Conservation (phyloP, 2,888 invertebrate species). For the Drosophila kambysellisi region DNA sequence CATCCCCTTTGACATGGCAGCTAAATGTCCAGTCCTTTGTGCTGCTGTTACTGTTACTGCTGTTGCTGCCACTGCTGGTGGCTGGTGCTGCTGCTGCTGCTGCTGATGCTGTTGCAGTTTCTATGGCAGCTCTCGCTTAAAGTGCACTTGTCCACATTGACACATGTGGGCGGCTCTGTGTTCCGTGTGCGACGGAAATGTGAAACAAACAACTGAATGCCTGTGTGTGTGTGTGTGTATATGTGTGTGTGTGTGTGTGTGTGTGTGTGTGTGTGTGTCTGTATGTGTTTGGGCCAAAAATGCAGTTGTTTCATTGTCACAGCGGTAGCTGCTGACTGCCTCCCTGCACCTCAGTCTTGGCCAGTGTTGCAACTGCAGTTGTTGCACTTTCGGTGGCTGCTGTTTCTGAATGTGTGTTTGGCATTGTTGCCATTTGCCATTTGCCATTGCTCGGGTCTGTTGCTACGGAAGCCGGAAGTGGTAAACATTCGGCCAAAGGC, state of each 20-base stretch:
- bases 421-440: conserved; percentile 29
- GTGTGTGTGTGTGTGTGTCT: conserved; percentile 19
- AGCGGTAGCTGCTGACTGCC: conserved; percentile 51
- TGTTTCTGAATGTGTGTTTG: conserved; percentile 27
- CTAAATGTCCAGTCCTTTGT: conserved; percentile 63
- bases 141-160: conserved; percentile 81
- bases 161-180: conserved; percentile 66
- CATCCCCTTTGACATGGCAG: conserved; percentile 51
- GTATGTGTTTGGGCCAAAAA: conserved; percentile 60
- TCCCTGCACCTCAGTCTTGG: conserved; percentile 9
- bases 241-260: conserved; percentile 15
- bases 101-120: conserved; percentile 21
- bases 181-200: conserved; percentile 73
- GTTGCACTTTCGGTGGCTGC: conserved; percentile 31
- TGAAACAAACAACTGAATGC: conserved; percentile 64
- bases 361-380: conserved; percentile 29
- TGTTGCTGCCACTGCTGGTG: conserved; percentile 10
- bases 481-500: conserved; percentile 73
- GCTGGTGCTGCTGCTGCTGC: conserved; percentile 14
- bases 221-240: conserved; percentile 7
- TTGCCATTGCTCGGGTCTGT: conserved; percentile 41
- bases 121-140: conserved; percentile 51
- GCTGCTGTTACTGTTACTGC: conserved; percentile 22
- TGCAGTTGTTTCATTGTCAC: conserved; percentile 80
- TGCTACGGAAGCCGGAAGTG: conserved; percentile 78